Base-by-base conservation (phyloP, 2,888 invertebrate species). In the Drosophila falleni region DNA sequence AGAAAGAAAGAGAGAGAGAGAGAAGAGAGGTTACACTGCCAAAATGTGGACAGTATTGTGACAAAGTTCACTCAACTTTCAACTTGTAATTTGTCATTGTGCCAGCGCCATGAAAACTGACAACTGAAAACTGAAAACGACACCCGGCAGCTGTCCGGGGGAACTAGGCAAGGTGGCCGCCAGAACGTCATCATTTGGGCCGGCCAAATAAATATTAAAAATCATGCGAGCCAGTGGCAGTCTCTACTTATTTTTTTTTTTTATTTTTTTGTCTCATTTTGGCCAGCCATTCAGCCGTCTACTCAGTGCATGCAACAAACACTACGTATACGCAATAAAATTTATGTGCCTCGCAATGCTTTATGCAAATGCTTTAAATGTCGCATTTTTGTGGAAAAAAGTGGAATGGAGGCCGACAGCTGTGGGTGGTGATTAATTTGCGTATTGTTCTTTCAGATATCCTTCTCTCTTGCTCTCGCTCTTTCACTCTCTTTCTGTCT, bases 1-100 rank as follows among this genome's bases (percentile, higher is more conserved):
- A 64, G 29, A 8, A 1, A 8, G 29, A 8, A 8, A n/a, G n/a
- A n/a, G n/a, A n/a, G n/a, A n/a, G n/a, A n/a, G 29, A 8, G 6
- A 8, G 29, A 8, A 8, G 6, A 6, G 29, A 29, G 5, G 29
- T 8, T 29, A 29, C 8, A 29, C 29, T 29, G 29, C 29, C 29
- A 29, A 29, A 75, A 54, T 19, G 71, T 74, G 81, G 80, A 71
- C 78, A 84, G 66, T 61, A 58, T 54, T 55, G 74, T 67, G 78
- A 59, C 81, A 86, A 87, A 87, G 86, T 87, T 87, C 86, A 89
- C 67, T 89, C 87, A 87, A 89, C 86, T 89, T 79, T 87, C 89
- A 81, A 89, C 86, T 79, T 85, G 87, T 78, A 87, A 87, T 87
- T 87, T 87, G 86, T 87, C 86, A 87, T 87, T 81, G 78, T 88